Conservation (phyloP, 2,113 vertebrate species). For the Hippocampus mohnikei region DNA sequence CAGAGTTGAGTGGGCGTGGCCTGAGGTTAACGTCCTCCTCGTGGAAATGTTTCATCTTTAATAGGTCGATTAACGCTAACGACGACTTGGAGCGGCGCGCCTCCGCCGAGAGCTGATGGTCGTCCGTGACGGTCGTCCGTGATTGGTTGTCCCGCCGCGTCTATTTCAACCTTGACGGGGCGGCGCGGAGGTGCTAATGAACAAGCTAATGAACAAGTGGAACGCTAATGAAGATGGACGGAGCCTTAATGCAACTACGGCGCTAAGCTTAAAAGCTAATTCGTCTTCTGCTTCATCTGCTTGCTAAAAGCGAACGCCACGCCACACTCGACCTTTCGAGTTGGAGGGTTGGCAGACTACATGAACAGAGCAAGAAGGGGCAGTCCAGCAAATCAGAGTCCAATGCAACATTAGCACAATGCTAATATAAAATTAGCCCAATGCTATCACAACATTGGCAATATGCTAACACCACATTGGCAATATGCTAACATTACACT, state of each 20-base stretch:
- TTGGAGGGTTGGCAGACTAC: background rate
- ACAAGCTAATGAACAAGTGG: constrained; percentile 48
- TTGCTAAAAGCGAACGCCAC: constrained; percentile 85
- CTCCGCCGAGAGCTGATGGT: constrained; percentile 55
- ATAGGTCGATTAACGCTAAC: constrained; percentile 76
- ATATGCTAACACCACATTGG: background rate
- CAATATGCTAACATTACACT: background rate
- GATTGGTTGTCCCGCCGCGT: constrained; percentile 80
- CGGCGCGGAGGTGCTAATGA: constrained; percentile 76
- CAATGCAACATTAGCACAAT: background rate
- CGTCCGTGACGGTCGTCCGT: constrained; percentile 58
- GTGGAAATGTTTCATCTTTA: constrained; percentile 78
- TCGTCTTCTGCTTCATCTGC: constrained; percentile 84
- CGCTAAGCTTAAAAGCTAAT: constrained; percentile 99
- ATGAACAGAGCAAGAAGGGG: background rate
- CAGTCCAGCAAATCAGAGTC: background rate
- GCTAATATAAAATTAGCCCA: background rate
- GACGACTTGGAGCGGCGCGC: constrained; percentile 69
- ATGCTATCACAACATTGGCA: background rate
- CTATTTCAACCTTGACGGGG: constrained; percentile 95
- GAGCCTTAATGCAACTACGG: constrained; percentile 97
- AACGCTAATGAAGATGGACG: constrained; percentile 99
- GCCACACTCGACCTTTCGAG: constrained; percentile 80
- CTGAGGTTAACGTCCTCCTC: constrained; percentile 60
- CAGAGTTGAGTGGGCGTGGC: too few relatives aligned